phyloP scores from a whole-genome alignment of 2,888 invertebrate species.

The Harpalus rufipes region DNA sequence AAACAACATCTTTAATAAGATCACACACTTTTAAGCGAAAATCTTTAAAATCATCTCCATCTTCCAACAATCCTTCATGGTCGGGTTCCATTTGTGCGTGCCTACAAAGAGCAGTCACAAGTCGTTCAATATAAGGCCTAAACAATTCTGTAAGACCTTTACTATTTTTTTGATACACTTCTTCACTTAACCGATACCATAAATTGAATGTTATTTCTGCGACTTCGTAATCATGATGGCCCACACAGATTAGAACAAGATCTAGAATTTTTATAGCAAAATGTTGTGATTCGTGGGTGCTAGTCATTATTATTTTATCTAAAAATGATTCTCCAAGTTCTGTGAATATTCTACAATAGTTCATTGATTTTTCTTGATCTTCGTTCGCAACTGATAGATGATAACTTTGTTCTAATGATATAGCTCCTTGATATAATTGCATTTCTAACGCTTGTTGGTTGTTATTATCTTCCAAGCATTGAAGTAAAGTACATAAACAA shows the following conservation, averaged over 20 bases:
- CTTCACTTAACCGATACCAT: slow-evolving; percentile 97
- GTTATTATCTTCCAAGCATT: slow-evolving; percentile 88
- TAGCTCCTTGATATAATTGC: slow-evolving; percentile 89
- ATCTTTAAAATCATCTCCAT: slow-evolving; percentile 90
- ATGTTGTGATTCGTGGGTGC: slow-evolving; percentile 82
- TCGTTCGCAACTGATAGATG: slow-evolving; percentile 95
- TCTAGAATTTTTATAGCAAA: slow-evolving; percentile 92
- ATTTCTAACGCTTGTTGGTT: slow-evolving; percentile 87
- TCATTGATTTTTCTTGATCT: slow-evolving; percentile 95
- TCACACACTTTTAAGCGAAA: slow-evolving; percentile 94
- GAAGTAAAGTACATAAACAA: slow-evolving; percentile 91
- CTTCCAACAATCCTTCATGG: slow-evolving; percentile 90
- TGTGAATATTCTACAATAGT: slow-evolving; percentile 96
- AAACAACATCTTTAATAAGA: slow-evolving; percentile 96
- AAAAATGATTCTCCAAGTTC: slow-evolving; percentile 95
- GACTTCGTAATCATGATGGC: slow-evolving; percentile 98
- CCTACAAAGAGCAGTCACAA: slow-evolving; percentile 92
- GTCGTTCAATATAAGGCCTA: slow-evolving; percentile 92
- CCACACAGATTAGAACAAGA: slow-evolving; percentile 93
- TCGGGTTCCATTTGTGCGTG: slow-evolving; percentile 99
- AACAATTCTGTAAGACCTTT: slow-evolving; percentile 90
- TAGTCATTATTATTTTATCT: slow-evolving; percentile 86
- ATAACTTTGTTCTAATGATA: slow-evolving; percentile 90
- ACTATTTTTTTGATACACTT: slow-evolving; percentile 92
- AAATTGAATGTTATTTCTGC: slow-evolving; percentile 95